phyloP scores from a whole-genome alignment of 2,797 vertebrate genomes.

The Pangasius mekongensis region DNA sequence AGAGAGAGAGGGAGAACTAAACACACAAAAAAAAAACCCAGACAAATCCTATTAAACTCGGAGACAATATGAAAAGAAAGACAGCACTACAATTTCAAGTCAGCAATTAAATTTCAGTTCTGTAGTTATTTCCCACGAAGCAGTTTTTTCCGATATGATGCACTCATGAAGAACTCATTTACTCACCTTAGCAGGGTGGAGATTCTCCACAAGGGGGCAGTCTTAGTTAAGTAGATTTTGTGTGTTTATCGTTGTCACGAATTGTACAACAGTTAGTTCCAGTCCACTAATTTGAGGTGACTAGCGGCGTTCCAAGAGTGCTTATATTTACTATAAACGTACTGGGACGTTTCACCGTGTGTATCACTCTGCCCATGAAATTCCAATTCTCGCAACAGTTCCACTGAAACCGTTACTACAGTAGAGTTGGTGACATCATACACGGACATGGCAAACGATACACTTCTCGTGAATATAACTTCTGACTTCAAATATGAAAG shows the following conservation, averaged over 20 bases:
- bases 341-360: neutral
- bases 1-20: neutral
- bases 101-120: neutral
- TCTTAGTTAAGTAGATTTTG: neutral
- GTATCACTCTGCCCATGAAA: neutral
- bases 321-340: neutral
- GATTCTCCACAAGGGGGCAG: neutral
- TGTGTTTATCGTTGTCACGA: neutral
- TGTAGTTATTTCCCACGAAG: neutral
- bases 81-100: slow-evolving; percentile 9
- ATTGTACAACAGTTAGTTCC: too few relatives aligned
- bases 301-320: neutral
- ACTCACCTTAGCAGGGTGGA: too few relatives aligned
- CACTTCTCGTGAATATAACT: neutral
- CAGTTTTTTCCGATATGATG: neutral
- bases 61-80: neutral
- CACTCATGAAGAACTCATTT: neutral
- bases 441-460: too few relatives aligned
- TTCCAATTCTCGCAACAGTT: too few relatives aligned
- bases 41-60: slow-evolving; percentile 33
- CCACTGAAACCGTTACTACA: neutral
- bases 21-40: neutral
- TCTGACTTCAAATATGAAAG: too few relatives aligned
- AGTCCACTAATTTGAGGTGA: neutral
- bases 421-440: neutral